A percentile compares a stretch with the other conserved stretches of the same genome.
Evolutionary conservation across 2,797 vertebrate species (phyloP).

Genomic region (Myotis daubentonii): DNA sequence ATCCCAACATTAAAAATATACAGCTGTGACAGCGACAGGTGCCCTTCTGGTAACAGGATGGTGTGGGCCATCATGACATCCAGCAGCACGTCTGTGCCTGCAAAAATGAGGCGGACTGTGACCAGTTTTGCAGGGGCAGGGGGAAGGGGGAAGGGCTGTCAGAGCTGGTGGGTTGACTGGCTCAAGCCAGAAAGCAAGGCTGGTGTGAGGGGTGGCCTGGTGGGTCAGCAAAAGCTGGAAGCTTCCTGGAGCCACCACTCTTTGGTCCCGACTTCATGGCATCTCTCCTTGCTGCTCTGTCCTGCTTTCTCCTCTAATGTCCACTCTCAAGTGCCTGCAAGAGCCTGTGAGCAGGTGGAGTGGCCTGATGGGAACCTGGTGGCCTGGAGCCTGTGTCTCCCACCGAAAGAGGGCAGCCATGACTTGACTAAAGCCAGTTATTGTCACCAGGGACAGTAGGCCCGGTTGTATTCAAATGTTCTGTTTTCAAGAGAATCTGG

Average conservation of each 20-base stretch:
- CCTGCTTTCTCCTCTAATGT: neutral
- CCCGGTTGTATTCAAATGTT: neutral
- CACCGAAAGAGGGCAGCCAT: neutral
- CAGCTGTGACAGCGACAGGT: neutral
- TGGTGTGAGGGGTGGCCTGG: neutral
- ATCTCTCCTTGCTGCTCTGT: neutral
- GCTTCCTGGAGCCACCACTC: neutral
- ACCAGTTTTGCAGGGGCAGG: neutral
- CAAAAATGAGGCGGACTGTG: neutral
- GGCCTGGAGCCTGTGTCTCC: neutral
- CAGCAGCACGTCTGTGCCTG: neutral
- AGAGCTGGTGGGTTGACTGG: neutral
- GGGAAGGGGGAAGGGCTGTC: neutral
- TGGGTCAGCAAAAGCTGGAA: neutral
- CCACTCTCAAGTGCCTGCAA: too few species aligned
- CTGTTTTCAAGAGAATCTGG: neutral
- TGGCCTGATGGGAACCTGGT: neutral
- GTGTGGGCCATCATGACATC: neutral
- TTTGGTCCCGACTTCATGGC: neutral
- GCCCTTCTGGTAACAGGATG: neutral
- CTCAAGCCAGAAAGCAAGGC: neutral
- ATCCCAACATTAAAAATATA: slow-evolving; percentile 38
- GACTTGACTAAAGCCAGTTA: neutral
- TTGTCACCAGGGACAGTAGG: neutral
- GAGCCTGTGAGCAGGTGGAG: neutral